These are phyloP conservation scores for Prostheceraeus crozeri DNA, from an alignment of 2,888 invertebrate genomes.

Conservation along the genomic window DNA sequence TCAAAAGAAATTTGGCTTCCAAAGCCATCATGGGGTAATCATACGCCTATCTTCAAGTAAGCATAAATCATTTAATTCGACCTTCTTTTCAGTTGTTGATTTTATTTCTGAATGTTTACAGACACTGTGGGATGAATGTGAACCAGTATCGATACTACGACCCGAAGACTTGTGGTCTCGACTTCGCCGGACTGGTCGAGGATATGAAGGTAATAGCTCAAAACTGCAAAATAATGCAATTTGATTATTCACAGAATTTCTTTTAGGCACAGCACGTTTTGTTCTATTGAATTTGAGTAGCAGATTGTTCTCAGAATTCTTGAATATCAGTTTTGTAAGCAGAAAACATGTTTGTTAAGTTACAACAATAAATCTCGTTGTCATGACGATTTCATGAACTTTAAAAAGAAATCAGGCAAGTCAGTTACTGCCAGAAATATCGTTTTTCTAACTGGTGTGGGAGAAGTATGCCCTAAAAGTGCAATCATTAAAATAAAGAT, in stretches of 20 bases:
- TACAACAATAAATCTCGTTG: no score
- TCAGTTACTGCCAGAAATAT: no score
- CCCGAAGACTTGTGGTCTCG: slow-evolving; percentile 81
- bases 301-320: no score
- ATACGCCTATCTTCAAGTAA: slow-evolving; percentile 79
- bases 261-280: not conserved
- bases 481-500: no score
- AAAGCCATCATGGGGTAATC: slow-evolving; percentile 94
- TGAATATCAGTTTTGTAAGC: no score
- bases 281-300: no score
- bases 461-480: no score
- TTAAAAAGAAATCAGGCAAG: no score
- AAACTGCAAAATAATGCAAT: not conserved
- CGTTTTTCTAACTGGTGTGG: no score
- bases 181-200: slow-evolving; percentile 61
- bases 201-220: no score
- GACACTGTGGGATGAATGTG: slow-evolving; percentile 70
- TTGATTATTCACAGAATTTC: not conserved
- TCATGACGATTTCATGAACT: no score
- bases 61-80: slow-evolving; percentile 31
- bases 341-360: no score
- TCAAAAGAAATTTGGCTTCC: slow-evolving; percentile 77
- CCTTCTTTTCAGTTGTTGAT: slow-evolving; percentile 6
- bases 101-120: slow-evolving; percentile 43
- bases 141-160: slow-evolving; percentile 89